Base-by-base conservation (phyloP, 2,888 invertebrate genomes). In the Sphaerophoria rueppellii region DNA sequence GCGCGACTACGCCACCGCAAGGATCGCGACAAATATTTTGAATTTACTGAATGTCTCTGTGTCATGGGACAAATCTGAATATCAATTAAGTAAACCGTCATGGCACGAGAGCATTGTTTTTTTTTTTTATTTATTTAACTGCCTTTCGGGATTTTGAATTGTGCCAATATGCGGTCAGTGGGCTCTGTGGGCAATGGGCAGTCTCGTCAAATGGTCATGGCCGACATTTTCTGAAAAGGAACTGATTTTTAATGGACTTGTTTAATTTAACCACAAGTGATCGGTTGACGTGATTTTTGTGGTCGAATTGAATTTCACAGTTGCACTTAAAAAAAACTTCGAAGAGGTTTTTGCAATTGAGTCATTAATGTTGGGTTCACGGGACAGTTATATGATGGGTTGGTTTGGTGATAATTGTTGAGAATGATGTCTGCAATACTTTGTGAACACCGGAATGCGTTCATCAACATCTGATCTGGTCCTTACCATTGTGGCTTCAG, bases 41-140 rank as follows among this genome's bases (percentile, higher is more conserved):
- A 11, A 40, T 32, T 37, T 34, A 63, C 70, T 7, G 35, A 70
- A 43, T 70, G 55, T 55, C 43, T 32, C 35, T 73, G 65, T 48
- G 77, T 79, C 73, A 73, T 43, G 43, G 37, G 72, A 79, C 55
- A 69, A 61, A 50, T 61, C 55, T 40, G 69, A 69, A 55, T 43
- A 55, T 61, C 67, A 73, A 60, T 69, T 73, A 69, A 74, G 55
- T 69, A 61, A 58, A 77, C 61, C 55, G 70, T 35, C 32, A 14
- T 55, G 76, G 69, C 76, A 70, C 61, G 70, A 77, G 57, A 48
- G 34, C 48, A 71, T 50, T 52, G 40, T 60, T 35, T 40, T 71
- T 63, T 61, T 46, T 50, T 72, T 72, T 46, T 14, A 58, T 63
- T 61, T 46, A 50, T 72, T 72, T 46, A 34, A 58, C 11, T 71